phyloP scores from a whole-genome alignment of 2,888 invertebrate genomes.

The Torymus aiolomorphi region DNA sequence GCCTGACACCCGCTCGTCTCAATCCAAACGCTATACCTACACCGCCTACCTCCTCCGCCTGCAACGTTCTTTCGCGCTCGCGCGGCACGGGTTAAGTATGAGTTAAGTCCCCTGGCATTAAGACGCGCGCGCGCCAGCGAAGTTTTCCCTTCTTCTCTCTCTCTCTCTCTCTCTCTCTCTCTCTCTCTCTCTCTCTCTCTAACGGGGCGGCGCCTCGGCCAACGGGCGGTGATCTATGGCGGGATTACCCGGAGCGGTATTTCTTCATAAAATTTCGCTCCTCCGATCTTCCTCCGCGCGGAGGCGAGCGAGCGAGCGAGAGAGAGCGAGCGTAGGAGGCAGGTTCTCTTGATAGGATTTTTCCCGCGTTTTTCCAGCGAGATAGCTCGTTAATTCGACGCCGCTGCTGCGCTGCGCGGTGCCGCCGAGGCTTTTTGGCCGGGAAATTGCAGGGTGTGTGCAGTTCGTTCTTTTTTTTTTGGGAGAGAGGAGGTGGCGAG shows the following conservation, averaged over 20 bases:
- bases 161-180: not conserved
- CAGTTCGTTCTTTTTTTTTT: no score
- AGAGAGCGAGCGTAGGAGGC: no score
- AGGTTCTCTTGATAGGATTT: no score
- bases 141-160: conserved; percentile 25
- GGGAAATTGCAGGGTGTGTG: no score
- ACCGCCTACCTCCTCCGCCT: not conserved
- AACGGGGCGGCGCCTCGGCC: conserved; percentile 57
- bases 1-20: conserved; percentile 2
- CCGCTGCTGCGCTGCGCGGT: no score
- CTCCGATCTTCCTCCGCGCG: conserved; percentile 57
- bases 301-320: conserved; percentile 24
- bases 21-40: conserved; percentile 13
- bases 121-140: conserved; percentile 62
- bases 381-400: no score
- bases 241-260: conserved; percentile 75
- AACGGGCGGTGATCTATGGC: conserved; percentile 74
- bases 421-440: no score
- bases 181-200: not conserved
- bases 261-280: conserved; percentile 74
- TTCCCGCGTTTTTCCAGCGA: not conserved
- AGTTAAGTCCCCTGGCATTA: conserved; percentile 73
- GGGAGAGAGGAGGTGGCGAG: no score
- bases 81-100: conserved; percentile 69
- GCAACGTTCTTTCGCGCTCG: conserved; percentile 15